A percentile compares a stretch with the other conserved stretches of the same genome.
phyloP scores from a whole-genome alignment of 2,888 invertebrate genomes.

The Syritta pipiens region DNA sequence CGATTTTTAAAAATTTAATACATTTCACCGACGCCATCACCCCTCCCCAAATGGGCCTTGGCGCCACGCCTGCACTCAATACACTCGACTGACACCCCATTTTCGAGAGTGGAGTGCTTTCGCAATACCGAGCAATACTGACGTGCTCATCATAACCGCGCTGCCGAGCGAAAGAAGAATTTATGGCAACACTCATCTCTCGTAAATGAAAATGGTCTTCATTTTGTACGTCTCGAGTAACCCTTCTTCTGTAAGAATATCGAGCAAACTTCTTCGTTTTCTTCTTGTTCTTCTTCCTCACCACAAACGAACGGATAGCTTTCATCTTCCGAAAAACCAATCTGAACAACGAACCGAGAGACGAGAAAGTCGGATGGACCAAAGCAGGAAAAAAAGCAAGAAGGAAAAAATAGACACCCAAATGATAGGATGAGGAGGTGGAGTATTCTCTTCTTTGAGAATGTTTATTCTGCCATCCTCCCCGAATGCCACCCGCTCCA shows the following conservation, averaged over 20 bases:
- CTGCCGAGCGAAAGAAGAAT: slow-evolving; percentile 50
- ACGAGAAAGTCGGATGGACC: slow-evolving; percentile 6
- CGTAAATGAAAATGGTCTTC: slow-evolving; percentile 41
- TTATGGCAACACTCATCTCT: slow-evolving; percentile 58
- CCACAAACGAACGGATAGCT: slow-evolving; percentile 48
- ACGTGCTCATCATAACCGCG: slow-evolving; percentile 56
- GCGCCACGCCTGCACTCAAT: slow-evolving; percentile 44
- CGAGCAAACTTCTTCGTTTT: too few relatives aligned
- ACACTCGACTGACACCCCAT: not conserved
- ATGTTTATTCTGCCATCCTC: slow-evolving; percentile 43
- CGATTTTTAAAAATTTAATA: slow-evolving; percentile 26
- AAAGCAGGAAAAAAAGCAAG: not conserved
- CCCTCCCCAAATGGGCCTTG: slow-evolving; percentile 12
- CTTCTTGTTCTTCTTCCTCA: too few relatives aligned
- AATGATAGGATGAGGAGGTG: slow-evolving; percentile 18
- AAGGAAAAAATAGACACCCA: not conserved
- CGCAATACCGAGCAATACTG: slow-evolving; percentile 19
- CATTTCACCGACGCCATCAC: slow-evolving; percentile 2
- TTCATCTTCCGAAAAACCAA: slow-evolving; percentile 59
- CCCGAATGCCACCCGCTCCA: not conserved
- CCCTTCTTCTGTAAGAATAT: slow-evolving; percentile 29
- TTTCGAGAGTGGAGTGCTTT: slow-evolving; percentile 10
- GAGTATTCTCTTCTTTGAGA: slow-evolving; percentile 32
- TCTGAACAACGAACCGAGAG: too few relatives aligned
- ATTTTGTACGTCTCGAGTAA: slow-evolving; percentile 18